Base-by-base conservation (phyloP, 2,797 vertebrate genomes). In the Hyperoplus immaculatus region DNA sequence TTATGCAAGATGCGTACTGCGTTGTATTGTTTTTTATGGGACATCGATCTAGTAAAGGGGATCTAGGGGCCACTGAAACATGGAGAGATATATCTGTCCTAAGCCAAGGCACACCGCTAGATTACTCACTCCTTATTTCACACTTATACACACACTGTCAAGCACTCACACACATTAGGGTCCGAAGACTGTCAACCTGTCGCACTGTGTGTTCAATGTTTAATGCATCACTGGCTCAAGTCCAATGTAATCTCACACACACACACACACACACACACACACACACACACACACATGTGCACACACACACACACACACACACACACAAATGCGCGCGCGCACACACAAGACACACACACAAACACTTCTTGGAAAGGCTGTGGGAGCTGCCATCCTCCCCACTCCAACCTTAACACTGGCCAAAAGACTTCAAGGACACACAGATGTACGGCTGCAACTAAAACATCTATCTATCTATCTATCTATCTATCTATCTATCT, bases 161-260 rank as follows among this genome's bases (percentile, higher is more conserved):
- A 18, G 15, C 29, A 0, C 36, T 42, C 38, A 15, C 46, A 43
- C 67, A 66, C 43, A 56, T 41, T 54, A 12, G 64, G 1, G 16
- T 53, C 36, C 10, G 68, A 62, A 18, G 36, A 45, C 46, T 38
- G 54, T 12, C 42, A 79, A 88, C 50, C 69, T 62, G 78, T 70
- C 78, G 66, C 79, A 67, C 9, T 13, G 70, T 29, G 29, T 56
- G 65, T 77, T 88, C 63, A 53, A 90, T 89, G 81, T 87, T 84
- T 80, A 77, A 89, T 82, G 89, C 80, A 36, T 89, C 65, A 61
- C 29, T 93, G 91, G 90, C 84, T 41, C 11, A 36, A 0, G 2
- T 68, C 90, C 89, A 90, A 55, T 67, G 70, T 87, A 73, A 90
- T 92, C 85, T 84, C 29, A 77, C 85, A 59, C 70, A 3, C 29